phyloP scores from a whole-genome alignment of 2,797 vertebrate genomes.

The Scarus forsteni region DNA sequence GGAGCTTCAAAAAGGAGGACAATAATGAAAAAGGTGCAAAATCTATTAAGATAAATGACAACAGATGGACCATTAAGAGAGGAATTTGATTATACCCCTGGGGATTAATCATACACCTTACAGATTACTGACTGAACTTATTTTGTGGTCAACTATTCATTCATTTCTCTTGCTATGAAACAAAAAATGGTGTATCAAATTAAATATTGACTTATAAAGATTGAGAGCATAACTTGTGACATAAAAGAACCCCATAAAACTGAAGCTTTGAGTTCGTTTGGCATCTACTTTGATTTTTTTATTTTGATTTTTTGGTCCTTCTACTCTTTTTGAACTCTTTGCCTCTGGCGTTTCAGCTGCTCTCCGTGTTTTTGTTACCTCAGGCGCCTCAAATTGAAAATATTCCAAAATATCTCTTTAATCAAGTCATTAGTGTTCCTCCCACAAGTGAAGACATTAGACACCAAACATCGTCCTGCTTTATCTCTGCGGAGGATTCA shows the following conservation, averaged over 20 bases:
- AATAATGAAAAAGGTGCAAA: no score
- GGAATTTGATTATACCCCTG: no score
- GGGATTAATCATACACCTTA: no score
- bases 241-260: background rate
- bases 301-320: background rate
- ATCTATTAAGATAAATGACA: no score
- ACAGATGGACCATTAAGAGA: no score
- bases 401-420: background rate
- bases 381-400: background rate
- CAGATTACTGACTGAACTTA: no score
- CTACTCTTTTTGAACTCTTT: background rate
- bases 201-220: background rate
- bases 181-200: background rate
- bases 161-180: no score
- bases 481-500: background rate
- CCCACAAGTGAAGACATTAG: slow-evolving; percentile 4
- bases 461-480: background rate
- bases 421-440: background rate
- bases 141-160: no score
- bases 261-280: background rate
- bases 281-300: background rate
- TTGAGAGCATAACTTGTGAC: background rate
- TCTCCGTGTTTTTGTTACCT: background rate
- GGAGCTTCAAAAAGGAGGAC: no score
- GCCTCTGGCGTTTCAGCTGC: background rate